Conservation (phyloP, 92 coral and sea anemone species). For the Porites divaricata region DNA sequence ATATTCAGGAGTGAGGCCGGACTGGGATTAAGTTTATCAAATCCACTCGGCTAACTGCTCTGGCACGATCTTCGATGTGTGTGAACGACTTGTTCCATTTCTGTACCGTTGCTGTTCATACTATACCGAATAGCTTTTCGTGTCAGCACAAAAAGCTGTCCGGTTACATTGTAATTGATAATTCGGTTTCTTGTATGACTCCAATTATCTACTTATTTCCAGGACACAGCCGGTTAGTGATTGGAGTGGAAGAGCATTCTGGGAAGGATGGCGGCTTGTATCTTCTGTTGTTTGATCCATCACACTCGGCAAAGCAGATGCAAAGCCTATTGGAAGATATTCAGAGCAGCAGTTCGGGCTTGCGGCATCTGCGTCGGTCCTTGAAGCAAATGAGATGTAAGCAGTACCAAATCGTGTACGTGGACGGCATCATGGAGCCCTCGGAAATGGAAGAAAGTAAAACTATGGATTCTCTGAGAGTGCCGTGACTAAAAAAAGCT, state of each 20-base stretch:
- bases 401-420: constrained; percentile 94
- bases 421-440: constrained; percentile 88
- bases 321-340: constrained; percentile 77
- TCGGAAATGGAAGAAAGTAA: constrained; percentile 84
- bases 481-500: constrained; percentile 40
- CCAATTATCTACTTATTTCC: background rate
- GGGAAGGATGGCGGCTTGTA: constrained; percentile 88
- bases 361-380: constrained; percentile 84
- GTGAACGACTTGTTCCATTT: no score
- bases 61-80: no score
- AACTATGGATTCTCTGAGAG: constrained; percentile 59
- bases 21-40: no score
- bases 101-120: no score
- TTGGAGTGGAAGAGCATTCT: constrained; percentile 93
- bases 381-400: constrained; percentile 92
- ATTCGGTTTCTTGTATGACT: no score
- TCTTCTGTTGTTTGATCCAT: constrained; percentile 88
- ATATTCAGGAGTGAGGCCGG: no score
- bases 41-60: no score
- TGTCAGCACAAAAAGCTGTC: no score
- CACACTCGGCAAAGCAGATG: constrained; percentile 94
- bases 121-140: no score
- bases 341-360: constrained; percentile 73
- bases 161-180: no score
- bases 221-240: constrained; percentile 97